A percentile compares a stretch with the other conserved stretches of the same genome.
These are phyloP conservation scores for Rhombomys opimus DNA, from an alignment of 2,113 vertebrate species.

Conservation along the genomic window DNA sequence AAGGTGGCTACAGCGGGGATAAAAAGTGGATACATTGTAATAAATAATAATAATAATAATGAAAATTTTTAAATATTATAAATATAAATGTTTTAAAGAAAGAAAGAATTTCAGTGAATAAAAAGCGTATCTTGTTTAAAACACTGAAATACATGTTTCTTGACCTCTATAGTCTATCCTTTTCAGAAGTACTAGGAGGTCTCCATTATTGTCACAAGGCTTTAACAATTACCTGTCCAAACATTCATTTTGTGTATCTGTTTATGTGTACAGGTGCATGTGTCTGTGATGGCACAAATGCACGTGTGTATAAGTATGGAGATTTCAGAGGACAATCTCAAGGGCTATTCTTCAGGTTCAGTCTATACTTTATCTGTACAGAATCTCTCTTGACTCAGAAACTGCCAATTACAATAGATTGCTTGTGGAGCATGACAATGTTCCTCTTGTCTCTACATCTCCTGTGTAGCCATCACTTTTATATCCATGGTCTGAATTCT, in stretches of 20 bases:
- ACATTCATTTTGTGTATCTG: neutral
- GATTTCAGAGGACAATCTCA: neutral
- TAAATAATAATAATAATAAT: too few species aligned
- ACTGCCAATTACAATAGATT: neutral
- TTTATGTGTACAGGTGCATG: neutral
- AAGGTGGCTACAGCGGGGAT: too few species aligned
- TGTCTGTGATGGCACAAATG: neutral
- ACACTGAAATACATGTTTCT: neutral
- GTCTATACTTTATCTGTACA: too few species aligned
- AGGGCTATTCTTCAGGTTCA: neutral
- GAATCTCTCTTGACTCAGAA: neutral
- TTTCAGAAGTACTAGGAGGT: neutral
- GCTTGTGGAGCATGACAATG: rapidly evolving
- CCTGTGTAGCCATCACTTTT: too few species aligned
- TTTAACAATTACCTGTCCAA: neutral
- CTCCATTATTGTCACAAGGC: neutral
- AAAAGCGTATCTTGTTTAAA: neutral
- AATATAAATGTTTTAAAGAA: too few species aligned
- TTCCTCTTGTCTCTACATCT: neutral
- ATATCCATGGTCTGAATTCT: neutral
- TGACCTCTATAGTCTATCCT: neutral
- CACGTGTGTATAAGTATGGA: neutral
- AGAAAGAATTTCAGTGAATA: too few species aligned
- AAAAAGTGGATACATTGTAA: too few species aligned
- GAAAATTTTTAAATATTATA: too few species aligned